A percentile compares a stretch with the other conserved stretches of the same genome.
phyloP scores from a whole-genome alignment of 2,113 vertebrate genomes.

The Erpornis zantholeuca region DNA sequence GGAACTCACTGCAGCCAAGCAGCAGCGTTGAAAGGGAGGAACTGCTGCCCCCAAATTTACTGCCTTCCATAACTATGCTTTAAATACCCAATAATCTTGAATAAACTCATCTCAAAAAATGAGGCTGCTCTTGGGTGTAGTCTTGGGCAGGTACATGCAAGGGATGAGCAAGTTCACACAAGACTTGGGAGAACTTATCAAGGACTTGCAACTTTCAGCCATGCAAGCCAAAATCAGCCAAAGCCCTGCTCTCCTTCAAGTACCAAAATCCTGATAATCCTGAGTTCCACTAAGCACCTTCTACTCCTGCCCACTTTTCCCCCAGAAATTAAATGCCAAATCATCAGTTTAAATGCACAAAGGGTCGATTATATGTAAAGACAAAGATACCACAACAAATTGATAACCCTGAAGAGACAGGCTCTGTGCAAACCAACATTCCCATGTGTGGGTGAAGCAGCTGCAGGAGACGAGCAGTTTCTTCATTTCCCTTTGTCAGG shows the following conservation, averaged over 20 bases:
- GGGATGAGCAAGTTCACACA: background rate
- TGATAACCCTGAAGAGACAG: background rate
- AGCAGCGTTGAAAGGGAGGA: background rate
- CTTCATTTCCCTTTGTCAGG: background rate
- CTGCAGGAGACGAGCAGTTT: background rate
- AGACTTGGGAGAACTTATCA: background rate
- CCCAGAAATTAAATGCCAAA: background rate
- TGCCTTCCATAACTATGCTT: background rate
- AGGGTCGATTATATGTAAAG: background rate
- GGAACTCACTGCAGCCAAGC: background rate
- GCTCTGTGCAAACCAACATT: background rate
- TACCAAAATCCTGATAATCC: background rate
- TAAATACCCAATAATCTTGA: background rate
- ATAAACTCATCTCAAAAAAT: background rate
- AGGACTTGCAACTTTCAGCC: background rate
- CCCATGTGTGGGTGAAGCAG: background rate
- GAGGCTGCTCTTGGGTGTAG: background rate
- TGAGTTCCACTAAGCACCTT: background rate
- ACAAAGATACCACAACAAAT: background rate
- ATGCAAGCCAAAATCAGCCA: background rate
- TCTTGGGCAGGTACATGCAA: background rate
- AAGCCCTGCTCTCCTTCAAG: background rate
- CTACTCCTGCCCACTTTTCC: background rate
- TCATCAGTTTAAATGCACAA: background rate
- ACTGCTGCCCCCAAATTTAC: fast-evolving